Conservation (phyloP, 2,888 invertebrate species). For the Linnaemya vulpina region DNA sequence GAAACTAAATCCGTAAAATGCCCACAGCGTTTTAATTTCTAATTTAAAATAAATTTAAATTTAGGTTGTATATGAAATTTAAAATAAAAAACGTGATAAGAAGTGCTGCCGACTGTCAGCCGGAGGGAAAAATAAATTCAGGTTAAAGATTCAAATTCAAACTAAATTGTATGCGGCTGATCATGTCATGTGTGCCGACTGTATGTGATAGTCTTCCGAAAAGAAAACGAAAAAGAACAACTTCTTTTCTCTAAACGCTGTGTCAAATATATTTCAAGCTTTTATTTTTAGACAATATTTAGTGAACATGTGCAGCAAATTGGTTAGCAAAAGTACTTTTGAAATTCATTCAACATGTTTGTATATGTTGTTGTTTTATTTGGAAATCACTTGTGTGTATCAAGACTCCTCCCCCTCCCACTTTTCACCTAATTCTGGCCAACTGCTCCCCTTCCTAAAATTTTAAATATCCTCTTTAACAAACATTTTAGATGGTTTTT, state of each 20-base stretch:
- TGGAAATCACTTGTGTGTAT: constrained; percentile 16
- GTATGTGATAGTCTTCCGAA: not conserved
- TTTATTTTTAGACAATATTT: constrained; percentile 22
- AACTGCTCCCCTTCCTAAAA: constrained; percentile 4
- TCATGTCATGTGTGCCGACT: not conserved
- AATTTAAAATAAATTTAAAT: constrained; percentile 62
- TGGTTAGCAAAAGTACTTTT: constrained; percentile 51
- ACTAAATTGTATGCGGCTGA: not conserved
- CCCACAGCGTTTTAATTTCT: constrained; percentile 6
- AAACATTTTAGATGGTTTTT: constrained; percentile 17
- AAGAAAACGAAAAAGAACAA: constrained; percentile 1
- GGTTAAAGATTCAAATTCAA: constrained; percentile 25
- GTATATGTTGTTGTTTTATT: not conserved
- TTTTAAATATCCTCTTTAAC: not conserved
- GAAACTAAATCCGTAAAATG: constrained; percentile 19
- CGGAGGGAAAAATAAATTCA: not conserved
- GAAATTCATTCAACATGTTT: not conserved
- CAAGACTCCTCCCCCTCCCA: constrained; percentile 26
- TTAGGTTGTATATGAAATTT: constrained; percentile 54
- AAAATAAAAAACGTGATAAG: constrained; percentile 38
- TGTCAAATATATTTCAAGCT: not conserved
- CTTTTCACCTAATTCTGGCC: not conserved
- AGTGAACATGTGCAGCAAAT: not conserved
- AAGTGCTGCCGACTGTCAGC: not conserved
- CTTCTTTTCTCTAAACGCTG: not conserved